Percentiles rank a stretch among this genome's conserved stretches.
Conservation (phyloP, 2,113 vertebrate genomes). For the Lynx canadensis region DNA sequence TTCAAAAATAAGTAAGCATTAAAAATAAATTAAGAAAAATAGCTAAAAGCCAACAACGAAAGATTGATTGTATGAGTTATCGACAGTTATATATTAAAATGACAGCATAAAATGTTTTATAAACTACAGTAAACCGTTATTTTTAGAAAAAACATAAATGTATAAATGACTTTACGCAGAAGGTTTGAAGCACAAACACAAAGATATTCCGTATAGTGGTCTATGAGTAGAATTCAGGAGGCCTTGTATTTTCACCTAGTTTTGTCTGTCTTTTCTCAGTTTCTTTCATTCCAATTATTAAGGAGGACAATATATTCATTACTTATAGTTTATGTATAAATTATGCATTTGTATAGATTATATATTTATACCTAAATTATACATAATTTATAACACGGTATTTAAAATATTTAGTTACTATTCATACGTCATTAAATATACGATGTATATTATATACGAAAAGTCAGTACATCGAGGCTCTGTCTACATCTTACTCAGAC, state of each 20-base stretch:
- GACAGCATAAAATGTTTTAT: neutral
- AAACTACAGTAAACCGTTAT: neutral
- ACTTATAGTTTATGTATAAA: neutral
- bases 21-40: neutral
- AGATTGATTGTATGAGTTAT: neutral
- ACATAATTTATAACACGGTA: neutral
- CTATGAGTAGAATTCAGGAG: neutral
- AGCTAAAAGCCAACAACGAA: neutral
- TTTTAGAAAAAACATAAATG: neutral
- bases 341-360: neutral
- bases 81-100: neutral
- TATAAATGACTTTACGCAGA: neutral
- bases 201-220: neutral
- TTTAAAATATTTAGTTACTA: neutral
- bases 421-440: neutral
- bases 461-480: neutral
- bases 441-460: neutral
- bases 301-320: neutral
- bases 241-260: neutral
- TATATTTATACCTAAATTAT: neutral
- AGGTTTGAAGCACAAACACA: neutral
- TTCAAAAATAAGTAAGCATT: too few species aligned
- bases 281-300: neutral
- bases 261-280: neutral
- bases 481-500: neutral